phyloP scores from a whole-genome alignment of 2,888 invertebrate genomes.

The Troides aeacus region DNA sequence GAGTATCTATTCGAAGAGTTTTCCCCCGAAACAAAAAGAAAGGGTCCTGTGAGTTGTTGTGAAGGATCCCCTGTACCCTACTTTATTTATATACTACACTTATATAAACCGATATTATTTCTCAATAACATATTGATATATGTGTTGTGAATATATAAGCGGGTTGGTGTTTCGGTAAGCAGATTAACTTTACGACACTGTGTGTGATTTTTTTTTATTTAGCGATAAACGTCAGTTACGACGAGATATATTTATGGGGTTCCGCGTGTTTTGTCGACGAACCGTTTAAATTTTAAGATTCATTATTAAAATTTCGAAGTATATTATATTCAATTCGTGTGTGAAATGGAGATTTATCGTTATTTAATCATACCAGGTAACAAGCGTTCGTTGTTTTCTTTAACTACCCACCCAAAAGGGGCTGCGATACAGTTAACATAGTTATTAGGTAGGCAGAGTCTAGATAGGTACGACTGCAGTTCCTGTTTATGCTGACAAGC shows the following conservation, averaged over 20 bases:
- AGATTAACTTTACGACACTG: conserved; percentile 13
- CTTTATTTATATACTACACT: too few relatives aligned
- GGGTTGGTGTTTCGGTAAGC: background rate
- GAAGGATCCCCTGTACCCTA: too few relatives aligned
- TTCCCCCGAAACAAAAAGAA: too few relatives aligned
- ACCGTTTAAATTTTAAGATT: background rate
- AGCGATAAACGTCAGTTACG: conserved; percentile 7
- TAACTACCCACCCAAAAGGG: too few relatives aligned
- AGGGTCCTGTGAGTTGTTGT: too few relatives aligned
- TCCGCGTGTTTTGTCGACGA: background rate
- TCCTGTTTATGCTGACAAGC: too few relatives aligned
- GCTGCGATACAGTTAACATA: too few relatives aligned
- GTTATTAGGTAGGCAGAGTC: too few relatives aligned
- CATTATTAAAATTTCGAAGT: background rate
- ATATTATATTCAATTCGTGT: background rate
- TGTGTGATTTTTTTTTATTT: conserved; percentile 1
- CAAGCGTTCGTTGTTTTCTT: too few relatives aligned
- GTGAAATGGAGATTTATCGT: background rate
- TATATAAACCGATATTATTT: too few relatives aligned
- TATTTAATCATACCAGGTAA: background rate
- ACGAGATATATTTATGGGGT: conserved; percentile 16
- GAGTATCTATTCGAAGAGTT: too few relatives aligned
- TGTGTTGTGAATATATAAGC: conserved; percentile 18
- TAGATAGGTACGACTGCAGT: too few relatives aligned
- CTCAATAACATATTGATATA: background rate